Evolutionary conservation across 2,113 vertebrate genomes (phyloP).

Genomic region (Aramus guarauna): DNA sequence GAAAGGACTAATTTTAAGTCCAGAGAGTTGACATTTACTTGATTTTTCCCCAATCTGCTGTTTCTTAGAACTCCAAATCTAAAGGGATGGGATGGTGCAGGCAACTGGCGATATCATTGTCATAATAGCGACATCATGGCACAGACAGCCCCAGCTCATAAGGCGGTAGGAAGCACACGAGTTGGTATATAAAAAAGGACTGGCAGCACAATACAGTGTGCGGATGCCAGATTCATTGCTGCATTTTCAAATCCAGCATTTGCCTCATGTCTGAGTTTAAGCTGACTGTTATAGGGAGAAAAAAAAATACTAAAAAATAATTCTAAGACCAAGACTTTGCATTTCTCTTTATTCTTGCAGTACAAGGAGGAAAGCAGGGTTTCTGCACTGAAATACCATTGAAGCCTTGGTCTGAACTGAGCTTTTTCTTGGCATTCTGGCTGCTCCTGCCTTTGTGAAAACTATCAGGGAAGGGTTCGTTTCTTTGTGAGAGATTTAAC

Average conservation of each 20-base stretch:
- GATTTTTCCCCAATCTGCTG: conserved; percentile 43
- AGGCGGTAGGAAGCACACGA: conserved; percentile 35
- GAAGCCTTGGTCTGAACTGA: not conserved
- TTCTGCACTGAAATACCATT: not conserved
- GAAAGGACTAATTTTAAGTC: conserved; percentile 22
- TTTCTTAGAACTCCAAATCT: conserved; percentile 37
- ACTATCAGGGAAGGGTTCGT: not conserved
- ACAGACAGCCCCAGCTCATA: conserved; percentile 25
- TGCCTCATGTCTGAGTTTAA: conserved; percentile 7
- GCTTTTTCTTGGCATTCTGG: not conserved
- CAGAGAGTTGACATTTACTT: conserved; percentile 51
- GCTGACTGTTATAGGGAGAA: not conserved
- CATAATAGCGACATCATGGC: conserved; percentile 16
- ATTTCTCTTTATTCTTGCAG: not conserved
- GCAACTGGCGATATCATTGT: conserved; percentile 18
- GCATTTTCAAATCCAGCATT: conserved; percentile 37
- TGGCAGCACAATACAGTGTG: conserved; percentile 47
- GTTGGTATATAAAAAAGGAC: conserved; percentile 48
- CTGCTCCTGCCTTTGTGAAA: conserved; percentile 32
- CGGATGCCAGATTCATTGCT: conserved; percentile 35
- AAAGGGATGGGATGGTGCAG: conserved; percentile 18
- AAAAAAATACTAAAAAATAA: not conserved
- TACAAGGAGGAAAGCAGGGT: not conserved
- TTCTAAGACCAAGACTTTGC: not conserved
- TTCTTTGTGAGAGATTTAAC: conserved; percentile 15